Percentiles rank a stretch among this genome's conserved stretches.
Evolutionary conservation across 2,888 invertebrate genomes (phyloP).

Genomic region (Torymus auratus): DNA sequence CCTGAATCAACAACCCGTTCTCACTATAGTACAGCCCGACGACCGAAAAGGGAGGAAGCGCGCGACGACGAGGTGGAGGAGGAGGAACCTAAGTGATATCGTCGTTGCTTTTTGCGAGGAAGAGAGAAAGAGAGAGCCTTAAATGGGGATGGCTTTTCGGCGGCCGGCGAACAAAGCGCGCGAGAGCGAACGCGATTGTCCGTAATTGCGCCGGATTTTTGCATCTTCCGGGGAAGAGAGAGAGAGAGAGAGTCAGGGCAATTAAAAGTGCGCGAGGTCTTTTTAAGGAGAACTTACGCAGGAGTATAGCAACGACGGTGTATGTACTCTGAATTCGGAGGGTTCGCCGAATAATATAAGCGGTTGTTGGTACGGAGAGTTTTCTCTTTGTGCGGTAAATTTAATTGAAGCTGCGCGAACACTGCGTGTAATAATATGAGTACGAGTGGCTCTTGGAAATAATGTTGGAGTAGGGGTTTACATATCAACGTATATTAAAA

Average conservation of each 20-base stretch:
- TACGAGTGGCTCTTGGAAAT: too few relatives aligned
- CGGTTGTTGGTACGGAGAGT: neutral
- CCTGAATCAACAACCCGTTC: constrained; percentile 32
- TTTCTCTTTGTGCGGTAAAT: too few relatives aligned
- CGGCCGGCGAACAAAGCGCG: constrained; percentile 17
- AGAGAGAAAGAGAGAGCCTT: too few relatives aligned
- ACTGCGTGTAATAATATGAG: too few relatives aligned
- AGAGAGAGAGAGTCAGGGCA: constrained; percentile 1
- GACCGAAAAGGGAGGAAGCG: constrained; percentile 15
- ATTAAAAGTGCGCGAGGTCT: constrained; percentile 23
- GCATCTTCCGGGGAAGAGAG: constrained; percentile 41
- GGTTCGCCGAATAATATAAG: constrained; percentile 27
- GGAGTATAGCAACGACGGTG: neutral
- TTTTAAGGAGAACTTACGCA: too few relatives aligned
- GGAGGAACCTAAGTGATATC: too few relatives aligned
- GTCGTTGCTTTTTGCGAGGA: too few relatives aligned
- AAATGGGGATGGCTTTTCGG: constrained; percentile 10
- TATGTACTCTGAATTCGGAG: constrained; percentile 26
- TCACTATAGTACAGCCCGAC: constrained; percentile 48
- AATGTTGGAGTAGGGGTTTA: too few relatives aligned
- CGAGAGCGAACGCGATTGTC: constrained; percentile 7
- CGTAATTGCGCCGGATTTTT: constrained; percentile 42
- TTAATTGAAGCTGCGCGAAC: too few relatives aligned
- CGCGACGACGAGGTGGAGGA: neutral
- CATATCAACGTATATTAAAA: too few relatives aligned